These are phyloP conservation scores for Drosophila kohkoa DNA, from an alignment of 1,140 invertebrate species.

Conservation along the genomic window DNA sequence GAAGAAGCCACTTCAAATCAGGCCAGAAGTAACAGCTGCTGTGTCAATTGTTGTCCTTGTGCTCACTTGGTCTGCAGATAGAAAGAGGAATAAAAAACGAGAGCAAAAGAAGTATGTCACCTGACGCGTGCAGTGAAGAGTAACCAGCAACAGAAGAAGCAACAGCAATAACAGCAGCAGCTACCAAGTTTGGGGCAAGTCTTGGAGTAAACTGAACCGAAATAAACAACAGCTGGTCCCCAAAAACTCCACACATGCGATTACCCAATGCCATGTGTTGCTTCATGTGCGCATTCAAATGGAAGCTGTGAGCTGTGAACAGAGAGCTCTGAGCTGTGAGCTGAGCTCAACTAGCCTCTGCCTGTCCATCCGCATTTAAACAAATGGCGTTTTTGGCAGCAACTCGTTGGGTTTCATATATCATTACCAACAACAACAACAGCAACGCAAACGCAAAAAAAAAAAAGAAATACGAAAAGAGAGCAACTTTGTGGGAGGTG, in stretches of 20 bases:
- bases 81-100: conserved; percentile 12
- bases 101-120: conserved; percentile 62
- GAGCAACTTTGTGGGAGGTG: conserved; percentile 40
- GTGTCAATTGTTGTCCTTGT: conserved; percentile 52
- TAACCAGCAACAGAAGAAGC: not conserved
- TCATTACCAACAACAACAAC: conserved; percentile 55
- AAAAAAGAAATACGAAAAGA: conserved; percentile 26
- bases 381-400: conserved; percentile 74
- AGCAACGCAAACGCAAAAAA: not conserved
- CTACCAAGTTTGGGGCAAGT: conserved; percentile 14
- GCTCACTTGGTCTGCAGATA: conserved; percentile 16
- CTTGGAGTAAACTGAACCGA: conserved; percentile 27
- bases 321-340: conserved; percentile 60
- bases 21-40: conserved; percentile 69
- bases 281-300: conserved; percentile 77
- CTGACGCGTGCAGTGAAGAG: conserved; percentile 69
- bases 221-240: conserved; percentile 68
- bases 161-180: conserved; percentile 24
- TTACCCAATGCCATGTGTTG: conserved; percentile 72
- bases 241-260: conserved; percentile 39
- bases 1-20: conserved; percentile 61
- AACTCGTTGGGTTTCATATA: conserved; percentile 77
- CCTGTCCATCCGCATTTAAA: conserved; percentile 61
- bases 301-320: conserved; percentile 69
- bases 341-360: conserved; percentile 46